These are phyloP conservation scores for Chrysaora quinquecirrha DNA, from an alignment of 30 jellyfish, hydroid and myxozoan genomes.

Conservation along the genomic window DNA sequence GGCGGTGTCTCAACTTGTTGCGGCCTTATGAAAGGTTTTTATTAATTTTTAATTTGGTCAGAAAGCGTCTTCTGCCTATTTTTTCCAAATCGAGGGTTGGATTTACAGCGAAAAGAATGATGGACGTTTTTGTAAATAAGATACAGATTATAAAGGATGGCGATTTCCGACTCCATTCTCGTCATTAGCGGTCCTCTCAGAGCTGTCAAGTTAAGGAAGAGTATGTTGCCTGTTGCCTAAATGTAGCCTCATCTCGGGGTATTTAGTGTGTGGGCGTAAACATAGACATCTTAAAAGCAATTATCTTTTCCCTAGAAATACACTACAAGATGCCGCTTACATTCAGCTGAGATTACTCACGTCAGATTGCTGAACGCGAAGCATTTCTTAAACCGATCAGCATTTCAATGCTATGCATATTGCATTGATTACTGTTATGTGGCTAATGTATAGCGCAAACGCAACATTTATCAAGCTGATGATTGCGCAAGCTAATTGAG, in stretches of 20 bases:
- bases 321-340: constrained; percentile 2
- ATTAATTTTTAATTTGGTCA: constrained; percentile 32
- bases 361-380: neutral
- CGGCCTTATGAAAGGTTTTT: constrained; percentile 14
- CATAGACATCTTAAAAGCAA: neutral
- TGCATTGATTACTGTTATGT: neutral
- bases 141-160: neutral
- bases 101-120: neutral
- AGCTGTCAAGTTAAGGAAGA: neutral
- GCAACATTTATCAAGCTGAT: too few relatives aligned
- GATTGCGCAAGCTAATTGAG: too few relatives aligned
- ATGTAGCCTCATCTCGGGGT: constrained; percentile 17
- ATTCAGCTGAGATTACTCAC: neutral
- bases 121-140: neutral
- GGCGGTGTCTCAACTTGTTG: constrained; percentile 1
- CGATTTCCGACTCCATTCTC: neutral
- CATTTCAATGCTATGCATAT: neutral
- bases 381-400: neutral
- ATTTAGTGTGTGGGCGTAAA: constrained; percentile 37
- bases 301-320: neutral
- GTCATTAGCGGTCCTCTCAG: neutral
- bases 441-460: too few relatives aligned
- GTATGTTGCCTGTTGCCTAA: neutral
- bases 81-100: constrained; percentile 3
- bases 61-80: neutral